Evolutionary conservation across 2,797 vertebrate species (phyloP).

Genomic region (Fistularia tabacaria): DNA sequence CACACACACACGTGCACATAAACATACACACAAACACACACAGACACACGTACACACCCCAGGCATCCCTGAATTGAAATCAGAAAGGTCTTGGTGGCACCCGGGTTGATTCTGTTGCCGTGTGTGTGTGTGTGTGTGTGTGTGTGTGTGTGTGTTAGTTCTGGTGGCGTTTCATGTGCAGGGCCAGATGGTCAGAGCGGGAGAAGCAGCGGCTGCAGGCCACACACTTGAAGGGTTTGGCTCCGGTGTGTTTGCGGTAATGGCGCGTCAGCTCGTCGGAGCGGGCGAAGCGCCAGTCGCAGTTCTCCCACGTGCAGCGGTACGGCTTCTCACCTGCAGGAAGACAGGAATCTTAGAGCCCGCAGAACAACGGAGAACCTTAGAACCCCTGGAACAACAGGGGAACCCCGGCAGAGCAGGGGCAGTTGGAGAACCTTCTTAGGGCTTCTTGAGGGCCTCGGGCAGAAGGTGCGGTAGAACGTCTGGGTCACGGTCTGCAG

Average conservation of each 20-base stretch:
- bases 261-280: constrained; percentile 92
- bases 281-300: constrained; percentile 90
- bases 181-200: constrained; percentile 89
- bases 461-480: too few species aligned
- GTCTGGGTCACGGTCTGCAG: too few species aligned
- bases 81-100: too few species aligned
- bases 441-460: too few species aligned
- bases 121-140: constrained; percentile 10
- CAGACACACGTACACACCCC: too few species aligned
- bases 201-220: constrained; percentile 93
- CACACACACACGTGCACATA: too few species aligned
- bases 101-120: too few species aligned
- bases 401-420: too few species aligned
- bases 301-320: constrained; percentile 87
- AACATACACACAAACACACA: too few species aligned
- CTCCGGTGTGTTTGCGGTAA: constrained; percentile 91
- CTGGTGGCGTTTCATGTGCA: constrained; percentile 93
- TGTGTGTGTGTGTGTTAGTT: constrained; percentile 61
- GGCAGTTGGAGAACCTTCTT: too few species aligned
- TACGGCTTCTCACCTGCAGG: constrained; percentile 89
- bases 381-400: too few species aligned
- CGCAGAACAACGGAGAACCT: neutral
- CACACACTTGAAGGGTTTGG: constrained; percentile 89
- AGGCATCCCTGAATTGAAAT: too few species aligned
- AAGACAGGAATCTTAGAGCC: neutral